Evolutionary conservation across 2,888 invertebrate genomes (phyloP).

Genomic region (Alitta virens): DNA sequence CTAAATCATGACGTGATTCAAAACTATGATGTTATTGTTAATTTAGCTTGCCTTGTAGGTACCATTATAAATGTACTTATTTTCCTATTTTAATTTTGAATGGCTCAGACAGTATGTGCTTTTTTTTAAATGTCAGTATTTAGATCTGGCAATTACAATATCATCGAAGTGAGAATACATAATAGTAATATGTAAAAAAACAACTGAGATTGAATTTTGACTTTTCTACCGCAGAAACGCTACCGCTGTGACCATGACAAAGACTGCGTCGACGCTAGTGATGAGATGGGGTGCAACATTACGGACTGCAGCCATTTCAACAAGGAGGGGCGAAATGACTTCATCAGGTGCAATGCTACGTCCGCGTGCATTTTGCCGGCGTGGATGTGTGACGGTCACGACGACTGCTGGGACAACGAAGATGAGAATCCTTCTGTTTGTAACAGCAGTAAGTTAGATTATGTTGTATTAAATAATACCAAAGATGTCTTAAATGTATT

Average conservation of each 20-base stretch:
- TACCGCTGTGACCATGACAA: slow-evolving; percentile 52
- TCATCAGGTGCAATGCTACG: slow-evolving; percentile 22
- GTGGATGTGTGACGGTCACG: slow-evolving; percentile 66
- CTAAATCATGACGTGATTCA: no score
- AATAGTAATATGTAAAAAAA: no score
- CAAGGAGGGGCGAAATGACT: not conserved
- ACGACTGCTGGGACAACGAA: slow-evolving; percentile 43
- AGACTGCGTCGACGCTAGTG: slow-evolving; percentile 47
- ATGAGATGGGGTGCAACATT: slow-evolving; percentile 34
- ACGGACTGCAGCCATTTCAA: slow-evolving; percentile 5
- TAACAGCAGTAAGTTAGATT: not conserved
- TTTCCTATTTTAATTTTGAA: no score
- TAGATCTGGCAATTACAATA: no score
- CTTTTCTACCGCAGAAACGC: slow-evolving; percentile 20
- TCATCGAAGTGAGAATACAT: no score
- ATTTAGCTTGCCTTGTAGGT: no score
- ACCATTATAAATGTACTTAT: no score
- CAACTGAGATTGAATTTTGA: not conserved
- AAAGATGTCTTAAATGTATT: no score
- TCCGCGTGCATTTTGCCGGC: slow-evolving; percentile 69
- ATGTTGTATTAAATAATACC: no score
- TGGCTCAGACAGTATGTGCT: no score
- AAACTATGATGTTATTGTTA: no score
- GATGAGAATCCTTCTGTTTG: slow-evolving; percentile 32
- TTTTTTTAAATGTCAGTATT: no score